Base-by-base conservation (phyloP, 1,140 invertebrate genomes). In the Callitettix versicolor region DNA sequence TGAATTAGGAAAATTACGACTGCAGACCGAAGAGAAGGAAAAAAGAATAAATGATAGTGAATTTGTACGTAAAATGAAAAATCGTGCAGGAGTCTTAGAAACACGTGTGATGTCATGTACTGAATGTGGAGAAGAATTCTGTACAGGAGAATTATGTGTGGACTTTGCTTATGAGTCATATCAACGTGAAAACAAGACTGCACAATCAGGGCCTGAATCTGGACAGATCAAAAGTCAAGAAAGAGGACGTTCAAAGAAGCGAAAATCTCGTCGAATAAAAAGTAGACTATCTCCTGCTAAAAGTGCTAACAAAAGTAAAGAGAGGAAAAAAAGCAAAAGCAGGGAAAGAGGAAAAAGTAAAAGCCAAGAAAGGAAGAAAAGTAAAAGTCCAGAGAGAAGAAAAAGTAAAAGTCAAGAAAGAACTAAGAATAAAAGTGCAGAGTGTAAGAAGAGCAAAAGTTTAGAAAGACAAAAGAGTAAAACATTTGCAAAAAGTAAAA, bases 91-190 rank as follows among this genome's bases (percentile, higher is more conserved):
- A 1, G 82, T 88, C 50, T 77, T 85, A n/a, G 85, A 89, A 64
- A 85, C 80, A 6, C 78, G 82, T 50, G 76, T 82, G 7, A 71
- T 84, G 41, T 79, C 81, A 11, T 92, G 89, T 65, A 62, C 70
- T 0, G 85, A 91, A 65, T 93, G 89, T 61, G 81, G 82, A 1
- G 87, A 91, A 64, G 89, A 93, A 68, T 86, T 88, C 71, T 93
- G 89, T 65, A 79, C 78, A 63, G 84, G 85, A 70, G 71, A 72
- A 60, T 58, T 58, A 0, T 78, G 76, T 40, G 63, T 56, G 0
- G 65, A 71, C 40, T 74, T 75, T 36, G 70, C 69, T 48, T 78
- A 78, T 56, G 76, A 77, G 14, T 24, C 46, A 33, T 47, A n/a
- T 26, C 2, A 36, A 14, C 4, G 42, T 9, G 46, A 47, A 21